Conservation (phyloP, 2,113 vertebrate species). For the Andinoacara biseriatus region DNA sequence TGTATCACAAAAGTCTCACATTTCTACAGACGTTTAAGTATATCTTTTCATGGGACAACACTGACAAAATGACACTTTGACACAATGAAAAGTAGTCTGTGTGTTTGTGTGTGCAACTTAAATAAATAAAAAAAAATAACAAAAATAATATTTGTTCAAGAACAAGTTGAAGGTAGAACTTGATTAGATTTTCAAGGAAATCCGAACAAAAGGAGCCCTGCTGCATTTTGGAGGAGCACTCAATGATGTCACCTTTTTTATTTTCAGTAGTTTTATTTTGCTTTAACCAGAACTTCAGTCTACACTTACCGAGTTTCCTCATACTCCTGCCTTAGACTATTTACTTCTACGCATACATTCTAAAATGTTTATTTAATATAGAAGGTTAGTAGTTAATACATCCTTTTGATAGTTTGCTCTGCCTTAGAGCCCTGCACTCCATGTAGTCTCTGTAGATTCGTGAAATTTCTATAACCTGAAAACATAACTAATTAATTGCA, state of each 20-base stretch:
- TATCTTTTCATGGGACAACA: too few relatives aligned
- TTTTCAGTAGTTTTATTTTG: background rate
- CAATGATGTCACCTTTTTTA: background rate
- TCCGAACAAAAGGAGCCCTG: background rate
- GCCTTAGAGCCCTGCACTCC: background rate
- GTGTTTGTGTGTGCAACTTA: too few relatives aligned
- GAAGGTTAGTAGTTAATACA: background rate
- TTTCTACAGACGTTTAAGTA: too few relatives aligned
- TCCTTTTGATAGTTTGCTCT: background rate
- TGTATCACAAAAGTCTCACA: too few relatives aligned
- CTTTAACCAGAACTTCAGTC: background rate
- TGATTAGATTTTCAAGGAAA: background rate
- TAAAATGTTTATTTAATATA: background rate
- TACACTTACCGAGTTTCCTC: rapidly evolving
- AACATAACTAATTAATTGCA: background rate
- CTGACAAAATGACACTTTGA: too few relatives aligned
- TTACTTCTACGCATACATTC: background rate
- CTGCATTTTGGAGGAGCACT: background rate
- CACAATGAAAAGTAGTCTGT: too few relatives aligned
- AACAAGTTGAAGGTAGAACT: background rate
- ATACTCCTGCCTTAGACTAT: background rate
- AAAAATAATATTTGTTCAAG: background rate
- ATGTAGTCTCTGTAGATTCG: background rate
- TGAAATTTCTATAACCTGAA: background rate
- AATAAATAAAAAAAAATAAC: too few relatives aligned